Percentiles rank a stretch among this genome's conserved stretches.
Evolutionary conservation across 2,113 vertebrate species (phyloP).

Genomic region (Conger conger): DNA sequence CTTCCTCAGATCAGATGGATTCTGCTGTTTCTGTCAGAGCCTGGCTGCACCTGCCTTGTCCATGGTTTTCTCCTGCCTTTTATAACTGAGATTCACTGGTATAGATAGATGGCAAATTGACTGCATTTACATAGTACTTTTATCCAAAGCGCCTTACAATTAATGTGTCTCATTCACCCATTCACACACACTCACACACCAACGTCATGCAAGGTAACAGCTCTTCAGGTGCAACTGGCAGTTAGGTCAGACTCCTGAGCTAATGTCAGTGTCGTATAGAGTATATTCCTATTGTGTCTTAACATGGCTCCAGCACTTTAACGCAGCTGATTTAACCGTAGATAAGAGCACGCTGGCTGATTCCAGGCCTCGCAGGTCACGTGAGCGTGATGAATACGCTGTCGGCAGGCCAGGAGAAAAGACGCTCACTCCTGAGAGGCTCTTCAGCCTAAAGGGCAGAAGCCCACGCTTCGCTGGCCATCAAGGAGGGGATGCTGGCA

Average conservation of each 20-base stretch:
- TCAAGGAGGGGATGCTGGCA: background rate
- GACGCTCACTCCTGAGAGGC: background rate
- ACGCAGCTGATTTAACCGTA: too few relatives aligned
- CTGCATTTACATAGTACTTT: too few relatives aligned
- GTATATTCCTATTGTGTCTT: too few relatives aligned
- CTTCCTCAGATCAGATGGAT: background rate
- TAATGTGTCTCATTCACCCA: too few relatives aligned
- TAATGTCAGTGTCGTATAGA: too few relatives aligned
- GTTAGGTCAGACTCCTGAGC: too few relatives aligned
- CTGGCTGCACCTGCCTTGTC: background rate
- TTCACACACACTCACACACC: too few relatives aligned
- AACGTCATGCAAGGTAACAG: too few relatives aligned
- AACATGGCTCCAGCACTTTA: background rate
- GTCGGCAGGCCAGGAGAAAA: background rate
- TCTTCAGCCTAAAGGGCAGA: background rate
- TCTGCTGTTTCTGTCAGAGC: background rate
- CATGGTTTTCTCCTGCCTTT: background rate
- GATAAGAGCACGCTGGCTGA: background rate
- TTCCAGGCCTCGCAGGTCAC: background rate
- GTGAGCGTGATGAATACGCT: background rate
- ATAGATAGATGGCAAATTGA: too few relatives aligned
- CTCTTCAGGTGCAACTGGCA: too few relatives aligned
- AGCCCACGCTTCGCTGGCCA: background rate
- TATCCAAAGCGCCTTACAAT: too few relatives aligned
- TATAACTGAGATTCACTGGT: background rate